These are phyloP conservation scores for Silurus meridionalis DNA, from an alignment of 2,113 vertebrate species.

Conservation along the genomic window DNA sequence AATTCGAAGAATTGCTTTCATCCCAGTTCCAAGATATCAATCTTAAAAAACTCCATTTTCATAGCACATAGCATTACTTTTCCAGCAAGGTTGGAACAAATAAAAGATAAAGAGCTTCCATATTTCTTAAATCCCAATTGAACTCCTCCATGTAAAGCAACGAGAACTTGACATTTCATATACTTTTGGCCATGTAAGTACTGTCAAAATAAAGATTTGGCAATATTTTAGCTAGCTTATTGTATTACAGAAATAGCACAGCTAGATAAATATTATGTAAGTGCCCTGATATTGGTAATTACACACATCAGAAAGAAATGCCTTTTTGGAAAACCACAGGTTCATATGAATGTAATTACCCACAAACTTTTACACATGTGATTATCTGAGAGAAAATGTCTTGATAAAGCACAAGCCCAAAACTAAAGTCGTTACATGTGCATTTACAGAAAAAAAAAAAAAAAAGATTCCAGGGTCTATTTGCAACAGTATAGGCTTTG, in stretches of 20 bases:
- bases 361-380: constrained; percentile 27
- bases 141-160: background rate
- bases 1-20: background rate
- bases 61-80: background rate
- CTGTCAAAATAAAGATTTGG: background rate
- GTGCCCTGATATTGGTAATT: constrained; percentile 12
- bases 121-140: background rate
- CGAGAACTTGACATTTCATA: background rate
- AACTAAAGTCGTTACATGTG: constrained; percentile 21
- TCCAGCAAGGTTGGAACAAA: background rate
- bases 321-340: constrained; percentile 15
- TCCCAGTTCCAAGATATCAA: background rate
- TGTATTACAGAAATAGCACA: constrained; percentile 20
- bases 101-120: background rate
- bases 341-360: constrained; percentile 21
- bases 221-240: background rate
- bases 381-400: constrained; percentile 32
- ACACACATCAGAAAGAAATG: constrained; percentile 1
- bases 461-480: background rate
- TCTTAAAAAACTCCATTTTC: background rate
- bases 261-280: constrained; percentile 26
- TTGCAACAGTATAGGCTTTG: background rate
- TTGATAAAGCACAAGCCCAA: constrained; percentile 13
- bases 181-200: background rate
- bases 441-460: background rate